phyloP scores from a whole-genome alignment of 2,113 vertebrate species.

The Puma concolor region DNA sequence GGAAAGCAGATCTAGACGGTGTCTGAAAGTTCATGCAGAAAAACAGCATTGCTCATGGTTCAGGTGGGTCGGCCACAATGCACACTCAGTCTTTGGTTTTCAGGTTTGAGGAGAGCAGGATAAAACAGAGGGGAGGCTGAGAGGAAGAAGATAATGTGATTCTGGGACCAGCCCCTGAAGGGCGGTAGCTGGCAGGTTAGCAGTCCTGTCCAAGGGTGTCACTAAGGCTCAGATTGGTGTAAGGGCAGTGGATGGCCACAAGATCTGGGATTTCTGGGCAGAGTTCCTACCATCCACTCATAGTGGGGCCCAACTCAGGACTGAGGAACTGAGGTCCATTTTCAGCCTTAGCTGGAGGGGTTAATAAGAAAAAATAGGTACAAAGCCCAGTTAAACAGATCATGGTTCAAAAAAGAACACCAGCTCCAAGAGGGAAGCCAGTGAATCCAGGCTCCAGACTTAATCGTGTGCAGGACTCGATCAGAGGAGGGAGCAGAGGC shows the following conservation, averaged over 20 bases:
- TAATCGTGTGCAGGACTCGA: accelerated
- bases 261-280: background rate
- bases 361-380: background rate
- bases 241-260: background rate
- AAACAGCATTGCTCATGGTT: background rate
- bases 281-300: background rate
- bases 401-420: background rate
- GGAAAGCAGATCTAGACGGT: background rate
- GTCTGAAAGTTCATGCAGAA: background rate
- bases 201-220: background rate
- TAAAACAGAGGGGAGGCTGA: background rate
- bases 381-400: background rate
- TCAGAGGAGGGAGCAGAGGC: background rate
- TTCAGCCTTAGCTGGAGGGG: background rate
- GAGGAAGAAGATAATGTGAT: background rate
- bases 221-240: background rate
- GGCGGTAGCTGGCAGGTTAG: background rate
- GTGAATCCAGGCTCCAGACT: background rate
- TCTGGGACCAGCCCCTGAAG: background rate
- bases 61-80: background rate
- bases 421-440: background rate
- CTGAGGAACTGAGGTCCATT: background rate
- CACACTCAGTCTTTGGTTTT: background rate
- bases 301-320: accelerated
- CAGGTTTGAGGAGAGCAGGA: background rate